phyloP scores from a whole-genome alignment of 2,888 invertebrate species.

The Polydesmus complanatus region DNA sequence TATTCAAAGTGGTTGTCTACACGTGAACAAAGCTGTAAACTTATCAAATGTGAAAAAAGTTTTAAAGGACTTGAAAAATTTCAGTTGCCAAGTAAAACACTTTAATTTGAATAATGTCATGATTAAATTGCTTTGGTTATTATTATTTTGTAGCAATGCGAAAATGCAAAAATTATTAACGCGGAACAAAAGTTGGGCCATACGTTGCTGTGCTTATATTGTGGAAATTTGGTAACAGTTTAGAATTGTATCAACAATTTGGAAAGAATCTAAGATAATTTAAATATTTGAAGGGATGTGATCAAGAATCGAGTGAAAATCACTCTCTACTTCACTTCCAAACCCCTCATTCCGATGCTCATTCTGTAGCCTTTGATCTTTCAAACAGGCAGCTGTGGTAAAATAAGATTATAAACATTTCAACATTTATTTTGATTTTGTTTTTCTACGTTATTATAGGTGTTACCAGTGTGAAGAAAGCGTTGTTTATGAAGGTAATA shows the following conservation, averaged over 20 bases:
- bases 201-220: slow-evolving; percentile 63
- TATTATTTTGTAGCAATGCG: slow-evolving; percentile 1
- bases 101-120: neutral
- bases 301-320: slow-evolving; percentile 43
- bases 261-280: neutral
- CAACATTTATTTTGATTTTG: neutral
- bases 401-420: neutral
- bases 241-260: neutral
- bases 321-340: slow-evolving; percentile 62
- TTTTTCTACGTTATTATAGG: slow-evolving; percentile 23
- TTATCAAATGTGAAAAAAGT: slow-evolving; percentile 44
- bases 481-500: slow-evolving; percentile 37
- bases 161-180: neutral
- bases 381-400: slow-evolving; percentile 53
- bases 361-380: slow-evolving; percentile 56
- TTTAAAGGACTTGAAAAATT: slow-evolving; percentile 42
- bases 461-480: slow-evolving; percentile 65
- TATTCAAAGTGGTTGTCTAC: slow-evolving; percentile 19
- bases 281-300: slow-evolving; percentile 44
- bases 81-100: slow-evolving; percentile 35
- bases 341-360: slow-evolving; percentile 60
- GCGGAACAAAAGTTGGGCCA: neutral
- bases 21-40: slow-evolving; percentile 51
- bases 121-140: slow-evolving; percentile 1
- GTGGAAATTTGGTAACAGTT: slow-evolving; percentile 43